Conservation (phyloP, 2,113 vertebrate species). For the Thalassarche chlororhynchos region DNA sequence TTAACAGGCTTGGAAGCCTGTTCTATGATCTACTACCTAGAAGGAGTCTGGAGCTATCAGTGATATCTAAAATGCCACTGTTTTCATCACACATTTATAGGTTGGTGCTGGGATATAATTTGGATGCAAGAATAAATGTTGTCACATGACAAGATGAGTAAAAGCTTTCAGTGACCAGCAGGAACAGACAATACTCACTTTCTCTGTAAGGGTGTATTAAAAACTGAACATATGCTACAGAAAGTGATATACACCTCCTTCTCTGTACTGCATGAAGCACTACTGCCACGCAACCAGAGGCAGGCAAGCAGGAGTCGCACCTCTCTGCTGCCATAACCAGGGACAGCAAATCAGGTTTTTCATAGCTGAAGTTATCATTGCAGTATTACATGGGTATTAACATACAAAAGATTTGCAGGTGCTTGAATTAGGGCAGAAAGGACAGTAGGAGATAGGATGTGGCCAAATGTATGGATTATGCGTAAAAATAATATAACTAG, state of each 20-base stretch:
- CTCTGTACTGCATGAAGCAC: neutral
- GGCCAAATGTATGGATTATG: neutral
- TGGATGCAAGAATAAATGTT: neutral
- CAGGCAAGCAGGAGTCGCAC: neutral
- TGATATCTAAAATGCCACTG: neutral
- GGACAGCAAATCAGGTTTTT: neutral
- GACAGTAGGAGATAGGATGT: neutral
- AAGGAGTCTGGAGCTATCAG: neutral
- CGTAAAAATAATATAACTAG: neutral
- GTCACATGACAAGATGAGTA: neutral
- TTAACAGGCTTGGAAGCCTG: neutral
- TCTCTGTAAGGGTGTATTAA: neutral
- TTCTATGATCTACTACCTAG: neutral
- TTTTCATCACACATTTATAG: neutral
- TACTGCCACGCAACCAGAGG: neutral
- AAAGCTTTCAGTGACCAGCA: neutral
- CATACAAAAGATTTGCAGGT: neutral
- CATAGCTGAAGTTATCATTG: neutral
- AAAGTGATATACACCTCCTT: neutral
- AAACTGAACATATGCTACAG: neutral
- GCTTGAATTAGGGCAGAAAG: neutral
- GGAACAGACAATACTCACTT: neutral
- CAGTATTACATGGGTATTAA: neutral
- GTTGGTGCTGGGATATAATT: neutral
- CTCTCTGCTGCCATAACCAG: neutral